These are phyloP conservation scores for Ptychoptera contaminata DNA, from an alignment of 2,888 invertebrate species.

Conservation along the genomic window DNA sequence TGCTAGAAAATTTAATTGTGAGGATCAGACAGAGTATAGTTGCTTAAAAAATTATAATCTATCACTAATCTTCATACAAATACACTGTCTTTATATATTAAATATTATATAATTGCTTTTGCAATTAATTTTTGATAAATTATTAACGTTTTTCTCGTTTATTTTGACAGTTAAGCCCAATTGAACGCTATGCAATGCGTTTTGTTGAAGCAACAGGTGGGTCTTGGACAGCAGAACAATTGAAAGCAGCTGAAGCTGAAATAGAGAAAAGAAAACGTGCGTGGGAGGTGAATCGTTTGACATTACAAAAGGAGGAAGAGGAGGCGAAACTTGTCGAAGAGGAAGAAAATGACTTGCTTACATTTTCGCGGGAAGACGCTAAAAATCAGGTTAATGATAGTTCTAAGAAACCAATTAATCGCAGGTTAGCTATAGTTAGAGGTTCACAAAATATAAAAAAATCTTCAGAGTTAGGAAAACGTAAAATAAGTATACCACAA, in stretches of 20 bases:
- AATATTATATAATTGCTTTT: background rate
- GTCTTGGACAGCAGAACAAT: constrained; percentile 69
- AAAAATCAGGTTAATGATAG: constrained; percentile 68
- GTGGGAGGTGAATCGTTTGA: constrained; percentile 73
- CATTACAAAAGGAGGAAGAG: constrained; percentile 48
- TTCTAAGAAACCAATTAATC: constrained; percentile 10
- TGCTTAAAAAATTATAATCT: constrained; percentile 21
- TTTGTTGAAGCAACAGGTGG: constrained; percentile 73
- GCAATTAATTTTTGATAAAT: background rate
- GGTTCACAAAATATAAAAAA: constrained; percentile 9
- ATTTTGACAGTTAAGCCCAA: constrained; percentile 60
- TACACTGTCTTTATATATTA: background rate
- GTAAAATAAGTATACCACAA: constrained; percentile 1
- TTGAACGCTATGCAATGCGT: constrained; percentile 90
- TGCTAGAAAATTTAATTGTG: constrained; percentile 4
- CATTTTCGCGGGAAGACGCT: constrained; percentile 62
- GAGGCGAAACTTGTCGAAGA: constrained; percentile 39
- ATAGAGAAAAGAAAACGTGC: constrained; percentile 71
- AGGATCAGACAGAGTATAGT: constrained; percentile 30
- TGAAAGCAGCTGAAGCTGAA: constrained; percentile 77
- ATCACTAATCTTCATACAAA: constrained; percentile 29
- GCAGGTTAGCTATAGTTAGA: constrained; percentile 13
- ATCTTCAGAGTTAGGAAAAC: constrained; percentile 3
- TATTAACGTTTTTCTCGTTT: background rate
- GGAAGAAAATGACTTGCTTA: constrained; percentile 47